Conservation (phyloP, 2,113 vertebrate species). For the Crotalus helleri region DNA sequence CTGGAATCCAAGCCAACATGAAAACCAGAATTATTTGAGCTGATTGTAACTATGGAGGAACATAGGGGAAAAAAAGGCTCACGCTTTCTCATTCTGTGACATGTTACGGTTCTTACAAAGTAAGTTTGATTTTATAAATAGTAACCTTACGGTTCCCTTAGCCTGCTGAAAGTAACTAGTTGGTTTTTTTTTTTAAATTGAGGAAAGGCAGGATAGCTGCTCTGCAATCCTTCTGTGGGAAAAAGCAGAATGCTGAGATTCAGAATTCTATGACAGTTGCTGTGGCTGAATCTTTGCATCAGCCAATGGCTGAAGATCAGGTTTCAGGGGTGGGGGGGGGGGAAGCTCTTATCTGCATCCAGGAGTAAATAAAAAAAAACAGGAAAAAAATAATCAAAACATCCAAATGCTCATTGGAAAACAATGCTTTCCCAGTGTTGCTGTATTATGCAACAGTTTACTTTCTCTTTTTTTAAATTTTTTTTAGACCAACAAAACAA, state of each 20-base stretch:
- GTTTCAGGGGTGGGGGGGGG: neutral
- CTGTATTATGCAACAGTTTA: neutral
- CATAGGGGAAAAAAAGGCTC: too few species aligned
- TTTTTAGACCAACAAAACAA: too few species aligned
- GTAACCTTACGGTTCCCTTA: neutral
- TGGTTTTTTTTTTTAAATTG: neutral
- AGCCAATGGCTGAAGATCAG: neutral
- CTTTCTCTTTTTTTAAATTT: too few species aligned
- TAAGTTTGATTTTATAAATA: neutral
- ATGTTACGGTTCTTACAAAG: neutral
- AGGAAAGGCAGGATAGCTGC: neutral
- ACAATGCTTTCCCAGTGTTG: neutral
- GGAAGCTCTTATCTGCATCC: neutral
- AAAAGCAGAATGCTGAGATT: neutral
- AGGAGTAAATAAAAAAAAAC: neutral
- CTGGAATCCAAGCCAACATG: neutral
- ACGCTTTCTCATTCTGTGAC: neutral
- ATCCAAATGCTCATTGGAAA: neutral
- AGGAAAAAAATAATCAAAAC: neutral
- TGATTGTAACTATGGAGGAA: neutral
- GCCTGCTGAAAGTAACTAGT: neutral
- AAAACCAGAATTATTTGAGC: neutral
- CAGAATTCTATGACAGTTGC: conserved; percentile 11
- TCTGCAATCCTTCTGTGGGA: neutral
- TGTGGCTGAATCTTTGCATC: neutral